Evolutionary conservation across 1,140 invertebrate species (phyloP).

Genomic region (Brachionus asplanchnoidis): DNA sequence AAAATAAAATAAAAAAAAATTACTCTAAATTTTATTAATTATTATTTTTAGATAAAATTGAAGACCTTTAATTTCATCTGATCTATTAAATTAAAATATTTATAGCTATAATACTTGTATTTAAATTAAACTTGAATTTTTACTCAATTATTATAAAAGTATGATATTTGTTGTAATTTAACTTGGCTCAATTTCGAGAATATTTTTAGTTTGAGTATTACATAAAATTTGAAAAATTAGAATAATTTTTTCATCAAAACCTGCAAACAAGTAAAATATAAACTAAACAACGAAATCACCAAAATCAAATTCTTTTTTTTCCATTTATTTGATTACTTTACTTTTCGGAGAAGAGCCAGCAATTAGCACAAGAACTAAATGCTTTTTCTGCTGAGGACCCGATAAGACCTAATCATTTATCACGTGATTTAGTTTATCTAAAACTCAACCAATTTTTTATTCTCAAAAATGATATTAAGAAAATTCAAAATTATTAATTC

Average conservation of each 20-base stretch:
- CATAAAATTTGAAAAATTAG: not conserved
- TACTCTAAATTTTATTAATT: too few relatives aligned
- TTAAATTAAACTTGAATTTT: too few relatives aligned
- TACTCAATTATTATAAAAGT: too few relatives aligned
- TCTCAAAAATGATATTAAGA: slow-evolving; percentile 15
- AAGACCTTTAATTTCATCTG: too few relatives aligned
- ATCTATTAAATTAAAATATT: too few relatives aligned
- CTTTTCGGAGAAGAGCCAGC: not conserved
- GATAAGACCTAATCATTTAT: slow-evolving; percentile 17
- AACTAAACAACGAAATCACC: not conserved
- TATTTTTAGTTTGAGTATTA: not conserved
- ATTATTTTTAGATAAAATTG: too few relatives aligned
- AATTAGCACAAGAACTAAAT: not conserved
- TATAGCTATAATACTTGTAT: too few relatives aligned
- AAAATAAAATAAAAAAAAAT: too few relatives aligned
- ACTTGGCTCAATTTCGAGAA: not conserved
- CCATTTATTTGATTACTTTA: not conserved
- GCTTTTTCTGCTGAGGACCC: not conserved
- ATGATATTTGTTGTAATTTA: not conserved
- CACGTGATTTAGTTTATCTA: not conserved
- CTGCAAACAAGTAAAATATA: not conserved
- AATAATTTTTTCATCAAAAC: not conserved
- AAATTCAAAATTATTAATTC: not conserved
- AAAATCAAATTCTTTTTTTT: not conserved
- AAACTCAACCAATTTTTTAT: not conserved